These are phyloP conservation scores for Drosophila eugracilis DNA, from an alignment of 1,140 invertebrate species.

Conservation along the genomic window DNA sequence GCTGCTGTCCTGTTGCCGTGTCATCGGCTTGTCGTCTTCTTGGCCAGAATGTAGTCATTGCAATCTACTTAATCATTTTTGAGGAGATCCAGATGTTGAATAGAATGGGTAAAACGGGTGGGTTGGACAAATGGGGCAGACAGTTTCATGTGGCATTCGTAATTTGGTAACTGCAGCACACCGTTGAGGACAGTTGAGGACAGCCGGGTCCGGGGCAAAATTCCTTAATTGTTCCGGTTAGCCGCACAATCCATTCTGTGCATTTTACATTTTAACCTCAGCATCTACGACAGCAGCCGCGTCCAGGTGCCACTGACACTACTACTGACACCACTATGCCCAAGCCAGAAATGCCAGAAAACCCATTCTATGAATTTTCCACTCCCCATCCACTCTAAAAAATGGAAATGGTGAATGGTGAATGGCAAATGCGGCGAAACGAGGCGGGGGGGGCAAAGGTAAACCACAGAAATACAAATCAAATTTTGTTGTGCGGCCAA, in stretches of 20 bases:
- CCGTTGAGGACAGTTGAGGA: conserved; percentile 14
- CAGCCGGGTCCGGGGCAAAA: conserved; percentile 44
- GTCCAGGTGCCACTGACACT: conserved; percentile 80
- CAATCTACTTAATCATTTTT: conserved; percentile 81
- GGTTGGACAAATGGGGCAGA: conserved; percentile 13
- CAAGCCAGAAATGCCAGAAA: not conserved
- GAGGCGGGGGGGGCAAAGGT: conserved; percentile 72
- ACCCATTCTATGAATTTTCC: not conserved
- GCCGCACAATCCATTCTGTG: conserved; percentile 83
- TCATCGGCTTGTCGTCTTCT: conserved; percentile 69
- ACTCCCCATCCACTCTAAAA: conserved; percentile 1
- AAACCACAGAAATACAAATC: conserved; percentile 83
- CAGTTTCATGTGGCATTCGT: conserved; percentile 62
- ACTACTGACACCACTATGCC: conserved; percentile 42
- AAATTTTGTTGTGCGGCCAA: conserved; percentile 82
- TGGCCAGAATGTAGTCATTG: conserved; percentile 77
- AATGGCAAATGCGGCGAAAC: conserved; percentile 1
- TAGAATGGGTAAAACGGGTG: not conserved
- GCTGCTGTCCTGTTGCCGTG: conserved; percentile 23
- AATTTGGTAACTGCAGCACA: conserved; percentile 60
- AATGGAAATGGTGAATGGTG: not conserved
- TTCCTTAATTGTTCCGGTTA: conserved; percentile 84
- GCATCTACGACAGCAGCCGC: conserved; percentile 68
- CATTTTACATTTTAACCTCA: conserved; percentile 83
- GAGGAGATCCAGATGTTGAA: conserved; percentile 6